These are phyloP conservation scores for Drosophila erecta DNA, from an alignment of 1,140 invertebrate genomes.

Conservation along the genomic window DNA sequence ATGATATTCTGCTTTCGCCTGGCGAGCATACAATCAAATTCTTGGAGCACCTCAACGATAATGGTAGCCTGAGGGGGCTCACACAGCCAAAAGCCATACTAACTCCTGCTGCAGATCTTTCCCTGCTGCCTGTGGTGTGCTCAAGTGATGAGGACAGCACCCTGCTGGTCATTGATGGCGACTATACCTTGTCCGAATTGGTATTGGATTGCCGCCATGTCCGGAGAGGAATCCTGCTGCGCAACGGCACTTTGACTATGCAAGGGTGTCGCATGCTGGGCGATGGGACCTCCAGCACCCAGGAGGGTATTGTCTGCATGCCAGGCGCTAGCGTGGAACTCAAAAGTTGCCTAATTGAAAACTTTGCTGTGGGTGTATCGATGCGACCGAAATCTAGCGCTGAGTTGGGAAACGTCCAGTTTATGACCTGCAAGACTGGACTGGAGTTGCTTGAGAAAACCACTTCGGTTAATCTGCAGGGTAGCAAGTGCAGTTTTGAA, in stretches of 20 bases:
- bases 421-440: slow-evolving; percentile 58
- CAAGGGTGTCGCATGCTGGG: slow-evolving; percentile 84
- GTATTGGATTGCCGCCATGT: slow-evolving; percentile 83
- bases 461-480: slow-evolving; percentile 39
- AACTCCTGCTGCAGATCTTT: background rate
- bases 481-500: slow-evolving; percentile 51
- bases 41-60: slow-evolving; percentile 70
- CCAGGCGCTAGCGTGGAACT: slow-evolving; percentile 70
- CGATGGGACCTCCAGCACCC: slow-evolving; percentile 75
- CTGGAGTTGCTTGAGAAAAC: slow-evolving; percentile 58
- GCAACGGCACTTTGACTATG: slow-evolving; percentile 75
- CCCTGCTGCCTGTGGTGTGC: slow-evolving; percentile 68
- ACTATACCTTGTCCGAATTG: slow-evolving; percentile 84
- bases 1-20: slow-evolving; percentile 67
- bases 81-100: slow-evolving; percentile 24
- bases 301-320: slow-evolving; percentile 85
- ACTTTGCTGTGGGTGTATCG: slow-evolving; percentile 81
- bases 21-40: slow-evolving; percentile 76
- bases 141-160: slow-evolving; percentile 84
- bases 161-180: slow-evolving; percentile 81
- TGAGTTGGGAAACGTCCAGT: slow-evolving; percentile 35
- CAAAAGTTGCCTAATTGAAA: slow-evolving; percentile 76
- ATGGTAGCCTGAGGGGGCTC: slow-evolving; percentile 59
- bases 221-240: slow-evolving; percentile 84
- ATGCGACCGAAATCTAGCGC: slow-evolving; percentile 45